Evolutionary conservation across 2,797 vertebrate species (phyloP).

Genomic region (Sebastes hubbsi): DNA sequence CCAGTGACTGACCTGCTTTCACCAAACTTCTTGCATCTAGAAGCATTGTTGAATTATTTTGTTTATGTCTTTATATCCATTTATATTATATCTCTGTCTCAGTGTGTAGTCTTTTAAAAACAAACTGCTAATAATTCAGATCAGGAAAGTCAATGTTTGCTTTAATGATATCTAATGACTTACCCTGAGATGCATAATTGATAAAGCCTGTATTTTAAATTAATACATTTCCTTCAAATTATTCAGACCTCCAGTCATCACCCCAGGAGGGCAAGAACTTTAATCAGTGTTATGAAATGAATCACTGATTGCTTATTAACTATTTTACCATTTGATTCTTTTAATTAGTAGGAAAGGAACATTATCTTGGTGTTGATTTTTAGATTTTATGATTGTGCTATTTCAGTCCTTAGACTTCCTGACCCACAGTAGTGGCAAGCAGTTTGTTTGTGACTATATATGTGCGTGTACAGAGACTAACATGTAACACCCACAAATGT

Average conservation of each 20-base stretch:
- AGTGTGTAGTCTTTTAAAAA: not conserved
- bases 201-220: not conserved
- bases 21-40: not conserved
- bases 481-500: not conserved
- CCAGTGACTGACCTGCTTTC: not conserved
- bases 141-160: not conserved
- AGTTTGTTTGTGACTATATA: not conserved
- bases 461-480: not conserved
- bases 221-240: not conserved
- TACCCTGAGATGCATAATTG: not conserved
- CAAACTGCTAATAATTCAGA: not conserved
- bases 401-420: not conserved
- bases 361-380: not conserved
- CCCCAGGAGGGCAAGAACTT: not conserved
- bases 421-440: not conserved
- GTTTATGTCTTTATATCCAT: too few species aligned
- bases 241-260: constrained; percentile 5
- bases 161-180: constrained; percentile 9
- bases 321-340: not conserved
- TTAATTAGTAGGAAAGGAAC: not conserved
- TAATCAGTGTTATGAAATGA: constrained; percentile 1
- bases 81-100: not conserved
- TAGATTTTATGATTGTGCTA: not conserved
- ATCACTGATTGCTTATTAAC: not conserved
- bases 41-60: not conserved